Percentiles rank a stretch among this genome's conserved stretches.
phyloP scores from a whole-genome alignment of 1,140 invertebrate genomes.

The Aphelenchoides fujianensis region DNA sequence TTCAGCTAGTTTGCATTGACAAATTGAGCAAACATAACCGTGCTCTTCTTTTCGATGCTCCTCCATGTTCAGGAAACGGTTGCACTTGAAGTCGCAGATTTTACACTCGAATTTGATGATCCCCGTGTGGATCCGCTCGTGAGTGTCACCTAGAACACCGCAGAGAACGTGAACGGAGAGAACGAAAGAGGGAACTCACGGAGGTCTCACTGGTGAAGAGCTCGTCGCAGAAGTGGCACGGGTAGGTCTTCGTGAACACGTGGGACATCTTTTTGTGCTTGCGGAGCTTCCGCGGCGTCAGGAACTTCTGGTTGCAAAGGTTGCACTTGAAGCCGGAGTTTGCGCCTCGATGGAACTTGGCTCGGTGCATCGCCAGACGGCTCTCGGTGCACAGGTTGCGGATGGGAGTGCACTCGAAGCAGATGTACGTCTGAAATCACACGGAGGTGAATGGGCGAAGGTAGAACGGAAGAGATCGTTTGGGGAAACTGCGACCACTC shows the following conservation, averaged over 20 bases:
- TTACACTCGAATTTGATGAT: conserved; percentile 63
- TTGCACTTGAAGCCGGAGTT: conserved; percentile 62
- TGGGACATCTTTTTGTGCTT: conserved; percentile 63
- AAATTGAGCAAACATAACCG: conserved; percentile 60
- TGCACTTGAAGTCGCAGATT: conserved; percentile 61
- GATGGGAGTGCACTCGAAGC: conserved; percentile 60
- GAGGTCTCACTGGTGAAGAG: conserved; percentile 58
- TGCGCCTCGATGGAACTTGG: conserved; percentile 59
- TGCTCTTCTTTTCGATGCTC: conserved; percentile 60
- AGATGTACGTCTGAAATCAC: conserved; percentile 58
- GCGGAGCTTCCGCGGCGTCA: conserved; percentile 58
- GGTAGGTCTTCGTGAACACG: conserved; percentile 61
- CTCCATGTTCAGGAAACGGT: conserved; percentile 59
- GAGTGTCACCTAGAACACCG: conserved; percentile 58
- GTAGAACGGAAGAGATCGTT: too few relatives aligned
- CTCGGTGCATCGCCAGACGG: conserved; percentile 50
- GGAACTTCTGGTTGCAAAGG: conserved; percentile 58
- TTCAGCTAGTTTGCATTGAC: conserved; percentile 54
- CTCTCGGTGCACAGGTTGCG: conserved; percentile 56
- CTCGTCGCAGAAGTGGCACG: conserved; percentile 61
- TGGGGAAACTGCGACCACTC: too few relatives aligned
- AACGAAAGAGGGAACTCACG: conserved; percentile 40
- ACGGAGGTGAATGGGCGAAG: too few relatives aligned
- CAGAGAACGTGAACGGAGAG: too few relatives aligned
- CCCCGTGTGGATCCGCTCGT: conserved; percentile 60